Base-by-base conservation (phyloP, 2,888 invertebrate species). In the Drosophila affinis region DNA sequence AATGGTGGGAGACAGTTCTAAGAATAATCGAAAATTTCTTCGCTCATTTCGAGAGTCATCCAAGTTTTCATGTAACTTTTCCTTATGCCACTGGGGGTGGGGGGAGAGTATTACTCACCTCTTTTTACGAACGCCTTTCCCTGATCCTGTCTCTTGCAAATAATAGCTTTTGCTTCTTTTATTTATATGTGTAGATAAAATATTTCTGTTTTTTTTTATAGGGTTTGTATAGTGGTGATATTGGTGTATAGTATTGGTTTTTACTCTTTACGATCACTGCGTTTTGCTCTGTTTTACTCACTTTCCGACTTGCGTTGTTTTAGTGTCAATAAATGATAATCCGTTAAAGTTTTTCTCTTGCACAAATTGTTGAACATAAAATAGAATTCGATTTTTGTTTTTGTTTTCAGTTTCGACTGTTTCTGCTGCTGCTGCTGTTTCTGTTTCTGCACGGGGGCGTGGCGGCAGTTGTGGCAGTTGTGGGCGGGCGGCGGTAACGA, bases 341-440 rank as follows among this genome's bases (percentile, higher is more conserved):
- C 62, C 45, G 62, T 76, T 76, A 89, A 81, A 79, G 89, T 87
- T 91, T 89, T 91, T 90, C 90, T 78, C 62, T 91, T 91, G 73
- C 89, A 89, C 77, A 91, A 83, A 79, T 91, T 91, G 71, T 90
- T 91, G 57, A 90, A 91, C 84, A 91, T 88, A 84, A 88, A 90
- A 90, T 90, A 90, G 45, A 91, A 88, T 84, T 91, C 81, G 46
- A 87, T 86, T 39, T 39, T 39, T n/a, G 32, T 12, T 82, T 88
- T 91, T 29, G 34, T 34, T 69, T 88, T 90, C 7, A 89, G 77
- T 76, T 90, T 90, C 46, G 83, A 79, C 77, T 87, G 81, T 54
- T 79, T 78, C 34, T 74, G 59, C 60, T 80, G 74, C 24, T 24
- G 24, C 24, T 24, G 24, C 24, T 24, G 24, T 24, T 24, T 24